Base-by-base conservation (phyloP, 2,888 invertebrate genomes). In the Teleiodes luculella region DNA sequence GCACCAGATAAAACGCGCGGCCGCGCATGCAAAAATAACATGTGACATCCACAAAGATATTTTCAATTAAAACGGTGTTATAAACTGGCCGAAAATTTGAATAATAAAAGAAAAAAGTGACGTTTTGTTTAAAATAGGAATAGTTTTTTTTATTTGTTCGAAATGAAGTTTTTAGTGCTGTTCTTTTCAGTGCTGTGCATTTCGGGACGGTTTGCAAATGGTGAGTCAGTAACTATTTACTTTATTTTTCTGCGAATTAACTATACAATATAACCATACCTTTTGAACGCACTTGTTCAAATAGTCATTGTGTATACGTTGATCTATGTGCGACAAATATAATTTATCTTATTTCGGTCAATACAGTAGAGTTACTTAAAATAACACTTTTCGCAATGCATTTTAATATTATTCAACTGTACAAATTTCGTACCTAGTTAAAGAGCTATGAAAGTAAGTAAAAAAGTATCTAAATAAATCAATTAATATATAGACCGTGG, bases 121-220 rank as follows among this genome's bases (percentile, higher is more conserved):
- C 11, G 2, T 0, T 2, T 16, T 18, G 18, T 28, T 37, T 28
- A 8, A 37, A 28, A 49, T 13, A 20, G 46, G 53, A 56, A 54
- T 52, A 16, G 3, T 48, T 33, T 6, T 13, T 3, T 6, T 4
- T 18, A 13, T 31, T 47, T 47, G 13, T 53, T 14, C 14, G 72
- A 65, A 63, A 78, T 81, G 80, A 79, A 69, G 62, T 57, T 62
- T 45, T 49, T 58, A 39, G 52, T 66, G 5, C 65, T 76, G 68
- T 58, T 70, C 16, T 56, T 60, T 51, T 60, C 70, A 58, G 72
- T 81, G 66, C 45, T 80, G 61, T 77, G 73, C 67, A 60, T 72
- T 55, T 64, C 63, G 24, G 66, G 62, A 53, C 60, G 66, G 70
- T 65, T 70, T 7, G 72, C 68, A 1, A 60, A 52, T 48, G 77